These are phyloP conservation scores for Apocheima hispidaria DNA, from an alignment of 2,888 invertebrate genomes.

Conservation along the genomic window DNA sequence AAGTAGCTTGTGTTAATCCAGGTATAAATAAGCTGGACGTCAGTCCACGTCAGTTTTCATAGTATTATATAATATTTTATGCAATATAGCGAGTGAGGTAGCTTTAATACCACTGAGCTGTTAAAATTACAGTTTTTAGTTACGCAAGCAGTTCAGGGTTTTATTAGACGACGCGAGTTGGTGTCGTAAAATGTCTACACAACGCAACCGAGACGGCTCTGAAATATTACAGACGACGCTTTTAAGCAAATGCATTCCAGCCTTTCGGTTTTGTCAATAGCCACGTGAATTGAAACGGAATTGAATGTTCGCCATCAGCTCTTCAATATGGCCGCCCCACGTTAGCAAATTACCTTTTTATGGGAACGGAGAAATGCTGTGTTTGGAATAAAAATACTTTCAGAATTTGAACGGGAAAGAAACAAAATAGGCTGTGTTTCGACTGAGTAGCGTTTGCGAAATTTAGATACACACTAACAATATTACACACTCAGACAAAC, in stretches of 20 bases:
- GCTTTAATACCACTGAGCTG: no score
- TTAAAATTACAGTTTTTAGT: no score
- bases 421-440: slow-evolving; percentile 2
- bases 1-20: no score
- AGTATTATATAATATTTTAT: no score
- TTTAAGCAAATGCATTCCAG: slow-evolving; percentile 61
- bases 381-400: slow-evolving; percentile 24
- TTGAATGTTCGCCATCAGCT: slow-evolving; percentile 47
- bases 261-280: slow-evolving; percentile 52
- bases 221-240: slow-evolving; percentile 53
- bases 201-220: slow-evolving; percentile 21
- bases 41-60: no score
- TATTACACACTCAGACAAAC: no score
- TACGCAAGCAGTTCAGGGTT: no score
- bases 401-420: slow-evolving; percentile 3
- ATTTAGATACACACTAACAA: no score
- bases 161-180: no score
- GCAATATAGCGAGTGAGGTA: no score
- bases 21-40: no score
- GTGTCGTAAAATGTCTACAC: slow-evolving; percentile 8
- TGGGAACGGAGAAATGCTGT: slow-evolving; percentile 22
- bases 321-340: slow-evolving; percentile 34
- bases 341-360: slow-evolving; percentile 45
- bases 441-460: no score
- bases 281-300: slow-evolving; percentile 53